Percentiles rank a stretch among this genome's conserved stretches.
These are phyloP conservation scores for Theristicus caerulescens DNA, from an alignment of 2,113 vertebrate genomes.

Conservation along the genomic window DNA sequence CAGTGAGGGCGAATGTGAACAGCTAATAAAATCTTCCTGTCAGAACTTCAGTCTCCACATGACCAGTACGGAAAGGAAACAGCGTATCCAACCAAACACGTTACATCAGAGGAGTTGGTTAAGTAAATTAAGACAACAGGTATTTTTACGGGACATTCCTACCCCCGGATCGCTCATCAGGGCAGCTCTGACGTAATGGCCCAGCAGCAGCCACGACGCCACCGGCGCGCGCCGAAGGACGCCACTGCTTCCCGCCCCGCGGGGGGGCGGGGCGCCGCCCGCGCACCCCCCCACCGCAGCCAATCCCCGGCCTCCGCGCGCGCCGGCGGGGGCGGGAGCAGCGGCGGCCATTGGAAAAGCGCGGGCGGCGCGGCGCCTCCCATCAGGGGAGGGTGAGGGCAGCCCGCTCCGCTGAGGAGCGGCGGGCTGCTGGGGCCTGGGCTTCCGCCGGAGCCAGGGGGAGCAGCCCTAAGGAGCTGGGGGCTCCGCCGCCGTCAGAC, in stretches of 20 bases:
- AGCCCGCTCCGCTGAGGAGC: no score
- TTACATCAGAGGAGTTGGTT: background rate
- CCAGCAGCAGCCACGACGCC: no score
- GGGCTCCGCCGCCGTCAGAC: background rate
- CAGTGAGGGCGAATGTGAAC: accelerated
- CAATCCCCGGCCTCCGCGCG: background rate
- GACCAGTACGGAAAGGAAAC: background rate
- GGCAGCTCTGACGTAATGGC: no score
- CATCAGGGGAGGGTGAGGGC: no score
- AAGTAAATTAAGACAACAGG: accelerated
- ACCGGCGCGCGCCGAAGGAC: accelerated
- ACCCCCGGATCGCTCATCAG: background rate
- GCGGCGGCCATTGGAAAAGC: background rate
- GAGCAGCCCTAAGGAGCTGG: background rate
- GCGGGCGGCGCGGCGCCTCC: background rate
- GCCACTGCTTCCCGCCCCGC: no score
- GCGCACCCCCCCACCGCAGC: background rate
- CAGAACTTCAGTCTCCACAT: accelerated
- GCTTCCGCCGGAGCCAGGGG: no score
- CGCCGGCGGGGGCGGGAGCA: background rate
- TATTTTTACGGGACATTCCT: background rate
- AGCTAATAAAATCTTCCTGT: background rate
- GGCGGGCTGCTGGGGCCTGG: no score
- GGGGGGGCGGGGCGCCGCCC: background rate
- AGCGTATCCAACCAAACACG: accelerated